Base-by-base conservation (phyloP, 2,888 invertebrate species). In the Cantharis flavilabris region DNA sequence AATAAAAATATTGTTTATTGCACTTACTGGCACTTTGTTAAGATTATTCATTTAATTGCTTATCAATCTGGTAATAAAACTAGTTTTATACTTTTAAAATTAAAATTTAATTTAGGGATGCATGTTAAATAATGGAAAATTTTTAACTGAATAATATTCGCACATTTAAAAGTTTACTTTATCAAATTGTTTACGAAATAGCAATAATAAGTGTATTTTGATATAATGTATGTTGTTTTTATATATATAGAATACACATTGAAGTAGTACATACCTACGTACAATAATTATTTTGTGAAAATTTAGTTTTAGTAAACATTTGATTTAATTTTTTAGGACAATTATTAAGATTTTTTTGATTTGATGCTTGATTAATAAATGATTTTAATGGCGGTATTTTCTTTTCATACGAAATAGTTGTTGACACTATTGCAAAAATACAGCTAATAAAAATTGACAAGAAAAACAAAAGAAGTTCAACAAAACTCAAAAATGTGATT, bases 161-260 rank as follows among this genome's bases (percentile, higher is more conserved):
- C 64, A 64, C 64, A 26, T 26, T 16, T 71, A 23, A 18, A 64
- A 7, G n/a, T 49, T n/a, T 7, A n/a, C n/a, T n/a, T 49, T 11
- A 26, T 18, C 65, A 20, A 28, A 70, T n/a, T 33, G 16, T 65
- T 30, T 62, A 75, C 49, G 10, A 26, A 30, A 65, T 65, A 70
- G 64, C 69, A 73, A 69, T 73, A 69, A 73, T 73, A 73, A 69
- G 49, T 73, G 62, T 69, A 69, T 69, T 26, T 62, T 62, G 62
- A 49, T 28, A 30, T 30, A 30, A 26, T 26, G n/a, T 13, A 16
- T n/a, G 7, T 33, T 33, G 13, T 70, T 28, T 28, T 16, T 16
- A 16, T 70, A n/a, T 18, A 9, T 70, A 18, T 70, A 49, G 16
- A 30, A 30, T 70, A 70, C 14, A 33, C 18, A 16, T 30, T 70